A percentile compares a stretch with the other conserved stretches of the same genome.
phyloP scores from a whole-genome alignment of 2,888 invertebrate genomes.

The Octodonta nipae region DNA sequence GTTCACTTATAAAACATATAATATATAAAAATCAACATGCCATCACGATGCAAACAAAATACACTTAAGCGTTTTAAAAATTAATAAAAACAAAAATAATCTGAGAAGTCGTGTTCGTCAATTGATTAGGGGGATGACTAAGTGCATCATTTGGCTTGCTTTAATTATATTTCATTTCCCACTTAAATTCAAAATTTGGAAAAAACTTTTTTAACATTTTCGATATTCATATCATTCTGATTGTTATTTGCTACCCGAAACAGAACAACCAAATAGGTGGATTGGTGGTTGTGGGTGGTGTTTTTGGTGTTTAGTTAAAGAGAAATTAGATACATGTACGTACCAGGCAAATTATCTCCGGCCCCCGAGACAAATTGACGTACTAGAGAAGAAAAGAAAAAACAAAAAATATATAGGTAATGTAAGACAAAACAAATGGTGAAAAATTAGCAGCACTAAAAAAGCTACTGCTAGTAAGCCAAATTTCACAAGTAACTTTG shows the following conservation, averaged over 20 bases:
- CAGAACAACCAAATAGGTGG: slow-evolving; percentile 36
- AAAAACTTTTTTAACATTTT: slow-evolving; percentile 7
- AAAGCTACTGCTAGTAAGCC: slow-evolving; percentile 14
- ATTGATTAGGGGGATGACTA: slow-evolving; percentile 32
- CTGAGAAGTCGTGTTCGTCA: slow-evolving; percentile 28
- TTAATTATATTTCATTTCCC: slow-evolving; percentile 6
- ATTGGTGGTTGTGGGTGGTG: slow-evolving; percentile 33
- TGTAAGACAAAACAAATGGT: slow-evolving; percentile 33
- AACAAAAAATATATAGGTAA: slow-evolving; percentile 39
- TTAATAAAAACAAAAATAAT: slow-evolving; percentile 13
- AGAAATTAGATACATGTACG: slow-evolving; percentile 37
- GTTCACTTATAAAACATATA: slow-evolving; percentile 26
- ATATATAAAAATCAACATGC: slow-evolving; percentile 31
- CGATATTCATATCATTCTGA: slow-evolving; percentile 9
- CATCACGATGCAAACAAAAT: slow-evolving; percentile 33
- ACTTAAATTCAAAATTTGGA: slow-evolving; percentile 4
- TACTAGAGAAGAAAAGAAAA: slow-evolving; percentile 40
- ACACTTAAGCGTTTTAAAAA: too few relatives aligned
- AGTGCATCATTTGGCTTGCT: slow-evolving; percentile 21
- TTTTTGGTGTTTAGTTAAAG: slow-evolving; percentile 35
- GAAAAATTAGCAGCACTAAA: slow-evolving; percentile 10
- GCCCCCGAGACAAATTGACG: slow-evolving; percentile 41
- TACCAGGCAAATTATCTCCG: slow-evolving; percentile 40
- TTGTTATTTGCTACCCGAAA: slow-evolving; percentile 24
- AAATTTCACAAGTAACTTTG: slow-evolving; percentile 33